A percentile compares a stretch with the other conserved stretches of the same genome.
Conservation (phyloP, 53 echinoderm and acorn worm species). For the Crossaster papposus region DNA sequence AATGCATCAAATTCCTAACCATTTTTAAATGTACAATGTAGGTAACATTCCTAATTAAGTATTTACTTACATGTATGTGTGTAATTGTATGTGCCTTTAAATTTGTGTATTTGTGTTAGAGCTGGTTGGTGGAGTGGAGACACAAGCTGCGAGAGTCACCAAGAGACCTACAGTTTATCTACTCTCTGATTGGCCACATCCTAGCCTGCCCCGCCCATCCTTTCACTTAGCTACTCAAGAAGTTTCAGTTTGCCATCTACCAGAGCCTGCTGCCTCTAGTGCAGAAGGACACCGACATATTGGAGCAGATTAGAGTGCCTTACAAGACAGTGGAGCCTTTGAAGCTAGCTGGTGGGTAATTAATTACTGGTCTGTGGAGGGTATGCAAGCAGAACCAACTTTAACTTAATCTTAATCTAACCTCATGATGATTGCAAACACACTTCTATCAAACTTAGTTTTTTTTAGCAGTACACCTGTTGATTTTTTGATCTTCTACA, state of each 20-base stretch:
- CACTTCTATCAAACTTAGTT: neutral
- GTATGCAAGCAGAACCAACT: neutral
- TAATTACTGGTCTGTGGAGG: neutral
- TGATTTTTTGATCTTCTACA: too few relatives aligned
- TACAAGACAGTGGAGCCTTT: conserved; percentile 70
- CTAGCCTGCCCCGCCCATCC: conserved; percentile 80
- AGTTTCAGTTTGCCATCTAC: conserved; percentile 84
- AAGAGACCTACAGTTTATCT: conserved; percentile 67
- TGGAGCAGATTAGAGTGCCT: conserved; percentile 81
- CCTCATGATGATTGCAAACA: neutral
- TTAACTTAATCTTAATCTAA: too few relatives aligned
- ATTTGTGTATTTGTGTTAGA: conserved; percentile 33
- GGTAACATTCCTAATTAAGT: too few relatives aligned
- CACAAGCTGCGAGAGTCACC: conserved; percentile 74
- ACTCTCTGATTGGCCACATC: conserved; percentile 79
- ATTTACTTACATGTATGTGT: too few relatives aligned
- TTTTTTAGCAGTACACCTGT: neutral
- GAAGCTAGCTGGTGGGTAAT: conserved; percentile 64
- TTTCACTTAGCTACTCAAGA: conserved; percentile 76
- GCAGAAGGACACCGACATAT: conserved; percentile 47
- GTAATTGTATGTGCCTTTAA: neutral
- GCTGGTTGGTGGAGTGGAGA: conserved; percentile 81
- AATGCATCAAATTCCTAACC: too few relatives aligned
- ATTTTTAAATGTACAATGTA: too few relatives aligned
- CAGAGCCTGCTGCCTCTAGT: conserved; percentile 80